Evolutionary conservation across 2,797 vertebrate genomes (phyloP), one percentile per base, ranked within the genome.

Genomic region (Prionace glauca): DNA sequence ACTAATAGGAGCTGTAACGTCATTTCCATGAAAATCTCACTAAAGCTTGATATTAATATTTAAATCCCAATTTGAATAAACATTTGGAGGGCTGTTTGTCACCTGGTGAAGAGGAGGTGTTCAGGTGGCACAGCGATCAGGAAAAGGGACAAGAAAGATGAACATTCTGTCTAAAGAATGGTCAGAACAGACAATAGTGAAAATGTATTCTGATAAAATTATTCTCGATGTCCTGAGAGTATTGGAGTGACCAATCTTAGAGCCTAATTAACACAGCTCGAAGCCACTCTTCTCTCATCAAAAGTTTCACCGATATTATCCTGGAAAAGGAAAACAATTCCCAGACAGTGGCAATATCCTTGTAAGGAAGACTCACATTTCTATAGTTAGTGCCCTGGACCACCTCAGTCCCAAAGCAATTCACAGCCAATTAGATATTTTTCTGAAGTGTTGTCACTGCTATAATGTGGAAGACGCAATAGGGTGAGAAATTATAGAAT

Each of bases 11-110:
- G 22, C 36, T 41, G 0, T 67, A 65, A n/a, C 2, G 29, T 69
- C 9, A 94, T 20, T 71, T 29, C 14, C 29, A 94, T 32, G 67
- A 16, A 72, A 14, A 94, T 72, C 22, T 14, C 65, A 72, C 69
- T 50, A 22, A 72, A 72, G 67, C 36, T 22, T 41, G 72, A 72
- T 74, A 74, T 94, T 74, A 56, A 94, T 50, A 74, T 74, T 94
- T 74, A 94, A 45, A 74, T 94, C 67, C 69, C 72, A 29, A 94
- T 41, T 74, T 29, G 56, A 50, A 94, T 74, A 50, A 94, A 74
- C 41, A 72, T 94, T 56, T 24, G 41, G 69, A 72, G 24, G 69
- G 32, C 65, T 94, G 67, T 14, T 56, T 56, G 7, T 32, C 67
- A 72, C 67, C 60, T 65, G 32, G 71, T 45, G 69, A 94, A 72